A percentile compares a stretch with the other conserved stretches of the same genome.
Evolutionary conservation across 92 coral and sea anemone species (phyloP).

Genomic region (Epizoanthus scotinus): DNA sequence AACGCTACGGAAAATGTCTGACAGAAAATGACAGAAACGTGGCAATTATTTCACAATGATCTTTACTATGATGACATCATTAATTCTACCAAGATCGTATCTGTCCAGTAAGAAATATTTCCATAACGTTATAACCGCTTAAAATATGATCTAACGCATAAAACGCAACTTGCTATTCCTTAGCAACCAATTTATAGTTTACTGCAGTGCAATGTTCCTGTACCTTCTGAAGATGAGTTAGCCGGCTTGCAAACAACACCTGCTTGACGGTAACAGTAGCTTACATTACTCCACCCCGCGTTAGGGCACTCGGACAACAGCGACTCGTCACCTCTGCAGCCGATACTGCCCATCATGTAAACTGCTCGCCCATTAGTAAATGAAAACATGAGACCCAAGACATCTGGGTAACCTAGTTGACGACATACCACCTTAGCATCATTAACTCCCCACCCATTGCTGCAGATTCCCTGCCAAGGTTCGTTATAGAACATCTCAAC

Average conservation of each 20-base stretch:
- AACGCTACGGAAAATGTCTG: no score
- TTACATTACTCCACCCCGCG: slow-evolving; percentile 52
- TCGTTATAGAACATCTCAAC: slow-evolving; percentile 43
- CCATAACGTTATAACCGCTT: no score
- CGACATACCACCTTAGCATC: slow-evolving; percentile 48
- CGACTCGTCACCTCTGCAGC: slow-evolving; percentile 68
- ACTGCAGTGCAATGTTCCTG: no score
- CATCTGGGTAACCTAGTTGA: slow-evolving; percentile 51
- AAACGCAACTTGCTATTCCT: no score
- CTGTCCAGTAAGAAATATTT: no score
- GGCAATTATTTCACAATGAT: no score
- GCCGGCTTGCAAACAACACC: slow-evolving; percentile 29
- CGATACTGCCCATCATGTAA: slow-evolving; percentile 46
- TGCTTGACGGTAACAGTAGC: slow-evolving; percentile 26
- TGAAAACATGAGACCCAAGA: slow-evolving; percentile 13
- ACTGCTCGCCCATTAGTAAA: not conserved
- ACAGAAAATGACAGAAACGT: no score
- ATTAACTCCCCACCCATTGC: not conserved
- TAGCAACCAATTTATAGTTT: no score
- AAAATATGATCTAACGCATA: no score
- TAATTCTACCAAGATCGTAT: no score
- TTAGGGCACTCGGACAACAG: slow-evolving; percentile 61
- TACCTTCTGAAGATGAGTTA: slow-evolving; percentile 9
- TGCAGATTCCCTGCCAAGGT: slow-evolving; percentile 54
- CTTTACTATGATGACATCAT: no score